Evolutionary conservation across 2,113 vertebrate genomes (phyloP).

Genomic region (Dromas ardeola): DNA sequence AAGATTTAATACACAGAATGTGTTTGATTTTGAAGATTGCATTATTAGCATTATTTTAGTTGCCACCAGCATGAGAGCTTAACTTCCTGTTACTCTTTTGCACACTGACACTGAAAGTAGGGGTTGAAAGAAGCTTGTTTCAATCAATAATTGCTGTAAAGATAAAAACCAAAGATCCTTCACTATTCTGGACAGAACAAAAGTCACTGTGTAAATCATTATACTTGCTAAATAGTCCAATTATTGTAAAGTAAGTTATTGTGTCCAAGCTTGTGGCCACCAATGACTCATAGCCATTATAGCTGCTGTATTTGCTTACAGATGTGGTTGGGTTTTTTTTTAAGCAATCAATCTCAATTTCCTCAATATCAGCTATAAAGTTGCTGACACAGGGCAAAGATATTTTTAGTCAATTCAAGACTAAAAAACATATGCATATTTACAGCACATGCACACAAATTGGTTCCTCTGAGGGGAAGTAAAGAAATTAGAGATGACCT

Average conservation of each 20-base stretch:
- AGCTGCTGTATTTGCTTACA: slow-evolving; percentile 30
- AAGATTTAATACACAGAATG: neutral
- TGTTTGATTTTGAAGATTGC: neutral
- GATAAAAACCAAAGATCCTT: neutral
- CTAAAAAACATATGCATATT: slow-evolving; percentile 14
- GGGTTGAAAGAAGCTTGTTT: neutral
- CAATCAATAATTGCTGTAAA: neutral
- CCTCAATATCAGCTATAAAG: slow-evolving; percentile 45
- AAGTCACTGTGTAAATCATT: neutral
- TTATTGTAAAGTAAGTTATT: neutral
- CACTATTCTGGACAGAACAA: neutral
- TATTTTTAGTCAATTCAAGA: slow-evolving; percentile 44
- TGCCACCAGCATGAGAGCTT: neutral
- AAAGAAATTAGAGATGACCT: slow-evolving; percentile 12
- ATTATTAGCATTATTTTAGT: neutral
- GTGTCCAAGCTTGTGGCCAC: neutral
- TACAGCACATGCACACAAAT: neutral
- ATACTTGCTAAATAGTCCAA: neutral
- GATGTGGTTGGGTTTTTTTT: neutral
- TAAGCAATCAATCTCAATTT: slow-evolving; percentile 52
- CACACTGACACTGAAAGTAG: neutral
- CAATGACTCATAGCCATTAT: neutral
- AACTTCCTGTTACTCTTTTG: neutral
- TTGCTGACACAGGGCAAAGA: slow-evolving; percentile 27
- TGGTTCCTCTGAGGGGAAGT: slow-evolving; percentile 25